Evolutionary conservation across 2,888 invertebrate genomes (phyloP).

Genomic region (Cyrtodaria siliqua): DNA sequence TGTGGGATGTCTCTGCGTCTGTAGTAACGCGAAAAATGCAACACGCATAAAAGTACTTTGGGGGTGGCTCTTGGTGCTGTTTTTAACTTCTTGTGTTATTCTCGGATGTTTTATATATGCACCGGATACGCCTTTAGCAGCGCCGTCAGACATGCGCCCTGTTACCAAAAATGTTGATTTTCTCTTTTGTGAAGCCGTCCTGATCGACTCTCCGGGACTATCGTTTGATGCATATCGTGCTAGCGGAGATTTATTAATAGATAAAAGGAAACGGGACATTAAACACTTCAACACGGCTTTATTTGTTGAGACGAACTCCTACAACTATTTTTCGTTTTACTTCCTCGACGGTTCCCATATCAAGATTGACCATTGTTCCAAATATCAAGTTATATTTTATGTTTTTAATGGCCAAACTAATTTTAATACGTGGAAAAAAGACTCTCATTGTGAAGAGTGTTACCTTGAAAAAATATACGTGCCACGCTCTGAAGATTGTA

Average conservation of each 20-base stretch:
- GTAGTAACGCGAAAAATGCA: constrained; percentile 32
- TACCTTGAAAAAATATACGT: constrained; percentile 29
- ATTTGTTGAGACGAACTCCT: constrained; percentile 24
- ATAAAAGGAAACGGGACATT: constrained; percentile 1
- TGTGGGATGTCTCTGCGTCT: constrained; percentile 35
- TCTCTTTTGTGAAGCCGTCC: constrained; percentile 53
- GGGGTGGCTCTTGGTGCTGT: constrained; percentile 38
- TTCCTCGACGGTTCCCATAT: constrained; percentile 30
- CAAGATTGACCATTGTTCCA: constrained; percentile 29
- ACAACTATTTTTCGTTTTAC: constrained; percentile 47
- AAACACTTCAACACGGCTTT: constrained; percentile 20
- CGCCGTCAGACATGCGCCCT: constrained; percentile 51
- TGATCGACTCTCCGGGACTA: constrained; percentile 34
- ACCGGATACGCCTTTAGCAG: constrained; percentile 30
- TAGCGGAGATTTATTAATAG: constrained; percentile 22
- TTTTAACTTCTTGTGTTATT: constrained; percentile 25
- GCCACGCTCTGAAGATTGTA: not conserved
- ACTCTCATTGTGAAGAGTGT: constrained; percentile 41
- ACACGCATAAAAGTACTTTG: constrained; percentile 49
- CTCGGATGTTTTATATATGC: constrained; percentile 40
- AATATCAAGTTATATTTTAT: constrained; percentile 26
- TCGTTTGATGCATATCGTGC: constrained; percentile 42
- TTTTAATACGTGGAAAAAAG: constrained; percentile 43
- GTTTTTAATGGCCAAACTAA: constrained; percentile 34
- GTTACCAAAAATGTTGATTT: constrained; percentile 43